A percentile compares a stretch with the other conserved stretches of the same genome.
Evolutionary conservation across 2,888 invertebrate genomes (phyloP).

Genomic region (Muscina levida): DNA sequence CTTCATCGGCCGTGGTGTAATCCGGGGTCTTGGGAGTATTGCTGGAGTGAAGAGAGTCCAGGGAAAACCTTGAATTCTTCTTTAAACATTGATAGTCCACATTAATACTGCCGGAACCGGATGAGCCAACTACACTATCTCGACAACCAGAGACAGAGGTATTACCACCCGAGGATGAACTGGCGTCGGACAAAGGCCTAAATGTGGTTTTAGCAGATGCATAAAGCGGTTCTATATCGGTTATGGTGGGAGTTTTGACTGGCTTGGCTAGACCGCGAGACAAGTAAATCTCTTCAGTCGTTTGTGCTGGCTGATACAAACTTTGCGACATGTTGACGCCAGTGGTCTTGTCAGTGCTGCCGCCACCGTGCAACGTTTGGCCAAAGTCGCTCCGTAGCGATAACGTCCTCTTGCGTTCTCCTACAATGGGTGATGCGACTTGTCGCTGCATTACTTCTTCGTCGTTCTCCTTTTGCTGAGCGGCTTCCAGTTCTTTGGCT

Average conservation of each 20-base stretch:
- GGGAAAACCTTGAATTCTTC: constrained; percentile 78
- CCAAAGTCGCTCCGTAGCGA: constrained; percentile 75
- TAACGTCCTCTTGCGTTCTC: constrained; percentile 74
- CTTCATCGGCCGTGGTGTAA: constrained; percentile 76
- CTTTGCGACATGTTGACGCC: constrained; percentile 58
- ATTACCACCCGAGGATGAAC: constrained; percentile 75
- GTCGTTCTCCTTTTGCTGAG: constrained; percentile 67
- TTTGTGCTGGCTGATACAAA: constrained; percentile 55
- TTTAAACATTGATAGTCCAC: constrained; percentile 76
- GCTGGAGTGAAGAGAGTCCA: constrained; percentile 79
- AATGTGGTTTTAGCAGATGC: constrained; percentile 72
- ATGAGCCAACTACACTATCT: constrained; percentile 68
- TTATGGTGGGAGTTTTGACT: constrained; percentile 75
- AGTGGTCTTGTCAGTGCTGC: constrained; percentile 21
- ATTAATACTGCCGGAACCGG: constrained; percentile 68
- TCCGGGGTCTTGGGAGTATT: constrained; percentile 78
- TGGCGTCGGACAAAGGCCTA: constrained; percentile 77
- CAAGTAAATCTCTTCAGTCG: constrained; percentile 71
- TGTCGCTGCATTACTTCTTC: constrained; percentile 25
- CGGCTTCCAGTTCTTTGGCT: constrained; percentile 74
- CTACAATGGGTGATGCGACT: constrained; percentile 41
- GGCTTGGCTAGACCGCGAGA: constrained; percentile 72
- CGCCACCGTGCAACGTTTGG: constrained; percentile 68
- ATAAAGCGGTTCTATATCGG: constrained; percentile 76
- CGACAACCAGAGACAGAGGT: constrained; percentile 68